Percentiles rank a stretch among this genome's conserved stretches.
Evolutionary conservation across 2,797 vertebrate species (phyloP).

Genomic region (Philypnodon macrostomus): DNA sequence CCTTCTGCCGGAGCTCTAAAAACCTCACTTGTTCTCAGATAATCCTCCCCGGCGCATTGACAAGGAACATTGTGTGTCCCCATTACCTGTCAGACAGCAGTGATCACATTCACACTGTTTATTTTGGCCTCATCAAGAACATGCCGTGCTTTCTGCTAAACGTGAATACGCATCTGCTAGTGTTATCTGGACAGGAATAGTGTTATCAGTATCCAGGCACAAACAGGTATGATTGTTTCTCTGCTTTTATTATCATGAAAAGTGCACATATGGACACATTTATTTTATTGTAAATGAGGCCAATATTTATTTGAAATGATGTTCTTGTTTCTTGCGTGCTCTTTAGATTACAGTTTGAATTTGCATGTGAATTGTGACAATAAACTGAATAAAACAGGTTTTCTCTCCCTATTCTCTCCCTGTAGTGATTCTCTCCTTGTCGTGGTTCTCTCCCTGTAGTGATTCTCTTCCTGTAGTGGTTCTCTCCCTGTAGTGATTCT

Average conservation of each 20-base stretch:
- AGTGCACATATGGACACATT: slow-evolving; percentile 2
- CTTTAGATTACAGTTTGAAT: too few relatives aligned
- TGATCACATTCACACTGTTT: slow-evolving; percentile 27
- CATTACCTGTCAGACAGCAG: slow-evolving; percentile 43
- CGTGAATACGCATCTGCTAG: slow-evolving; percentile 10
- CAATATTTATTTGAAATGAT: too few relatives aligned
- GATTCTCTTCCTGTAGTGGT: too few relatives aligned
- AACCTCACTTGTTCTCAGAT: slow-evolving; percentile 23
- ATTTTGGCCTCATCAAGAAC: slow-evolving; percentile 29
- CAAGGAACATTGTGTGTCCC: slow-evolving; percentile 29
- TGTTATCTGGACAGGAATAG: not conserved
- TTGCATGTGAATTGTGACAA: slow-evolving; percentile 28
- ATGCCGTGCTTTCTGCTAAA: slow-evolving; percentile 1
- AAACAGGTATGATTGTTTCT: slow-evolving; percentile 29
- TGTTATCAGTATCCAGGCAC: slow-evolving; percentile 16
- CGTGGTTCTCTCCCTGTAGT: slow-evolving; percentile 35
- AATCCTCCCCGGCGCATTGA: slow-evolving; percentile 22
- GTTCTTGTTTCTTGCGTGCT: too few relatives aligned
- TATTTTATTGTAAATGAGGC: too few relatives aligned
- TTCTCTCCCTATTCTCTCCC: slow-evolving; percentile 33
- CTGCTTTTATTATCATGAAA: slow-evolving; percentile 44
- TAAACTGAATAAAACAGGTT: slow-evolving; percentile 48
- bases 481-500: slow-evolving; percentile 32
- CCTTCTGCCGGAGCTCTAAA: slow-evolving; percentile 49
- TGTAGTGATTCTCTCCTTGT: too few relatives aligned